Evolutionary conservation across 2,797 vertebrate genomes (phyloP), one percentile per base, ranked within the genome.

Genomic region (Clamator glandarius): DNA sequence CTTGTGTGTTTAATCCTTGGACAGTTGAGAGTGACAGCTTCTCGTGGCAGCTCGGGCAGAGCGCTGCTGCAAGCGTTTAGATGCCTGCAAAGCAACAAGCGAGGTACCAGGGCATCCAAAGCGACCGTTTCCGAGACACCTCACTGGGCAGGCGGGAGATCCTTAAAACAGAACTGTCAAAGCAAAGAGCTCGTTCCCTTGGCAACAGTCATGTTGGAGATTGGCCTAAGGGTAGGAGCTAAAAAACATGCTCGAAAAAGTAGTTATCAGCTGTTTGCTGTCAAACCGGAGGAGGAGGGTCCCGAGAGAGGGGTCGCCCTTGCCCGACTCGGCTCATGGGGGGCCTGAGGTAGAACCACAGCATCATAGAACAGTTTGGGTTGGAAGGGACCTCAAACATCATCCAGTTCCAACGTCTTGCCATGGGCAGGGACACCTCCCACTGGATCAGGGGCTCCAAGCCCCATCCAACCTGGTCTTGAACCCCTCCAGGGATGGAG

Each of bases 171-270:
- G 92, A 95, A 42, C 89, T 95, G 94, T 85, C 96, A 93, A 85
- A 92, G 92, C 92, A 61, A 72, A 18, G 91, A 94, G 92, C 92
- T 91, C 3, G 96, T 95, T 95, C 94, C 95, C 94, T 95, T 96
- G 94, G 94, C 92, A 95, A 94, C 96, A 93, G 79, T 12, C 91
- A 24, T 76, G 89, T 28, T 78, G 67, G 91, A 92, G 95, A 93
- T 87, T 77, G 94, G 92, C 95, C 95, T 93, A 61, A 83, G 93
- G 92, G 74, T 93, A 78, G 92, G 89, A 96, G 90, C 84, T 84
- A 9, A 92, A 90, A 81, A 86, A 69, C 86, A 83, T 3, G 41
- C 89, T 94, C 54, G 5, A 25, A 70, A 77, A 84, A 57, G 81
- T 69, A 69, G 26, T 46, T 86, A n/a, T 90, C 54, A 41, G 79